A percentile compares a stretch with the other conserved stretches of the same genome.
phyloP scores from a whole-genome alignment of 1,140 invertebrate genomes.

The Batillaria attramentaria region DNA sequence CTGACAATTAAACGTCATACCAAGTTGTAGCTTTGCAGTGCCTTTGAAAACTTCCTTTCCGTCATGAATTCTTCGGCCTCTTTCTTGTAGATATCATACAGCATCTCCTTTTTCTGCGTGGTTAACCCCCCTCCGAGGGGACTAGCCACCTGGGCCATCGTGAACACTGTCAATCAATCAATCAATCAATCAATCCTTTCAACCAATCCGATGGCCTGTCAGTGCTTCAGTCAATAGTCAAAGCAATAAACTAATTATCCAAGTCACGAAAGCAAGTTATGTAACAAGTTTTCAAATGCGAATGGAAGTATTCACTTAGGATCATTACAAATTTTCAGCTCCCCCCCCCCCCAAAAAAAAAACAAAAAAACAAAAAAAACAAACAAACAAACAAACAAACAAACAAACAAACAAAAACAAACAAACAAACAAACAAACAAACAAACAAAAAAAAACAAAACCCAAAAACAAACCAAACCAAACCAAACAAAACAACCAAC shows the following conservation, averaged over 20 bases:
- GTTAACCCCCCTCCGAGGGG: not conserved
- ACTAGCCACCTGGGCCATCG: not conserved
- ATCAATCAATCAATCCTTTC: not conserved
- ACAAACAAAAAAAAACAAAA: too few species aligned
- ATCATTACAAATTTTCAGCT: too few species aligned
- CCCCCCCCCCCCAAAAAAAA: too few species aligned
- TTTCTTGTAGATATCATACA: slow-evolving; percentile 42
- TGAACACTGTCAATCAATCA: not conserved
- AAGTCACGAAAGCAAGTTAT: not conserved
- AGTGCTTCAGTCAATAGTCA: not conserved
- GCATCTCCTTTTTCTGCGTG: slow-evolving; percentile 33
- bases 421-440: too few species aligned
- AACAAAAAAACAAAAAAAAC: too few species aligned
- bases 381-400: too few species aligned
- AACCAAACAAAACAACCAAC: too few species aligned
- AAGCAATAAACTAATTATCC: too few species aligned
- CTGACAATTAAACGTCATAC: slow-evolving; percentile 13
- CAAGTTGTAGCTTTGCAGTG: slow-evolving; percentile 28
- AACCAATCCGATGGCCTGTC: not conserved
- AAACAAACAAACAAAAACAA: too few species aligned
- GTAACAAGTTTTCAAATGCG: not conserved
- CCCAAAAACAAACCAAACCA: too few species aligned
- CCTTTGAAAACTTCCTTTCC: slow-evolving; percentile 26
- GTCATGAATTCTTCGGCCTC: slow-evolving; percentile 33
- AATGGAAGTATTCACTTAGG: too few species aligned